Evolutionary conservation across 2,113 vertebrate genomes (phyloP), one percentile per base, ranked within the genome.

Genomic region (Ctenomys sociabilis): DNA sequence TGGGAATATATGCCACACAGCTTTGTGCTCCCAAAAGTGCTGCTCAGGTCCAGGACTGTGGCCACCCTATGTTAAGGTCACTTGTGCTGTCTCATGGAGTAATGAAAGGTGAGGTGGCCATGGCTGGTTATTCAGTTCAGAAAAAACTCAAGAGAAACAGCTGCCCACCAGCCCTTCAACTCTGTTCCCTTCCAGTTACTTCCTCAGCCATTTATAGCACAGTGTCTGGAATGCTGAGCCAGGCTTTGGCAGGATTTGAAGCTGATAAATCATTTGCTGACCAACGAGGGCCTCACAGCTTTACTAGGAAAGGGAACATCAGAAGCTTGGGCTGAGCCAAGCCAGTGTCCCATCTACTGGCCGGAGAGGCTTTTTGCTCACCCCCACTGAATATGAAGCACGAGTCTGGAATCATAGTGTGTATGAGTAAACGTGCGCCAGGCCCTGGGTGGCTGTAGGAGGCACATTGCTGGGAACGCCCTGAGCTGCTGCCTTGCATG

Each of bases 181-280:
- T 96, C 96, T 97, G 94, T 97, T 98, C 96, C 95, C 72, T 66
- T 93, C 96, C 59, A 95, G 88, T 96, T 98, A 95, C 98, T 98
- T 97, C 91, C 97, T 97, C 96, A 96, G 72, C 98, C 98, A 97
- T 98, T 98, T 98, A 98, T 98, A 98, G 95, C 96, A 95, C 66
- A 84, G 88, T 63, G 73, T 90, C 94, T 87, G 66, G 91, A 98
- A 92, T 97, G 93, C 88, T 86, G 92, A 80, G 75, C 96, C 91
- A 88, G 95, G 97, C 78, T 97, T 96, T 97, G 98, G 95, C 94
- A 98, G 91, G 97, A 97, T 96, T 97, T n/a, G 5, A 93, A 94
- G 85, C 84, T 97, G 97, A 97, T 98, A 95, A 98, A 98, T 97
- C 96, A 77, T 93, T 96, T 97, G 95, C 19, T 96, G 97, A 95